Percentiles rank a stretch among this genome's conserved stretches.
phyloP scores from a whole-genome alignment of 2,113 vertebrate genomes.

The Candoia aspera region DNA sequence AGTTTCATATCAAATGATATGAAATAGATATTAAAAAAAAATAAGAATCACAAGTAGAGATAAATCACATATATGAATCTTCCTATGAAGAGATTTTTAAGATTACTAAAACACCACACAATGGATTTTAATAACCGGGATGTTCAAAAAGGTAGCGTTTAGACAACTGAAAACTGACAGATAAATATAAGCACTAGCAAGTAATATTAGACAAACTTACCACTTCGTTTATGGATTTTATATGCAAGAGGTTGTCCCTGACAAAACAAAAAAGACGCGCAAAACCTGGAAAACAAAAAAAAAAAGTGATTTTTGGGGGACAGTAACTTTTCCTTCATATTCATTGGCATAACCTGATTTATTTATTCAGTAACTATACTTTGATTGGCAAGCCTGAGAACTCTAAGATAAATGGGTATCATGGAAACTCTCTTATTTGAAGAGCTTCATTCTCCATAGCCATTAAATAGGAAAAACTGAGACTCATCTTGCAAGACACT shows the following conservation, averaged over 20 bases:
- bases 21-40: not conserved
- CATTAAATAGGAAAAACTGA: not conserved
- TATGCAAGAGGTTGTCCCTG: conserved; percentile 68
- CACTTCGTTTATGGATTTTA: conserved; percentile 80
- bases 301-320: not conserved
- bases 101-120: not conserved
- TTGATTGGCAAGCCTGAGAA: not conserved
- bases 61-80: not conserved
- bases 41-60: not conserved
- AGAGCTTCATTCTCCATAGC: not conserved
- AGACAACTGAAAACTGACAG: not conserved
- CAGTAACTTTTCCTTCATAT: not conserved
- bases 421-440: not conserved
- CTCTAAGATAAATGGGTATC: not conserved
- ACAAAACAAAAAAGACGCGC: conserved; percentile 78
- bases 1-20: not conserved
- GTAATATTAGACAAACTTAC: conserved; percentile 69
- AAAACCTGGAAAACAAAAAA: conserved; percentile 75
- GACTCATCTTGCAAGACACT: not conserved
- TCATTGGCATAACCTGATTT: not conserved
- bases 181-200: not conserved
- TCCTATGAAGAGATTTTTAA: not conserved
- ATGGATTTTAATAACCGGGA: not conserved
- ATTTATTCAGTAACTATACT: not conserved
- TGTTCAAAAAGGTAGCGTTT: not conserved